Evolutionary conservation across 1,140 invertebrate genomes (phyloP).

Genomic region (Neoseiulus cucumeris): DNA sequence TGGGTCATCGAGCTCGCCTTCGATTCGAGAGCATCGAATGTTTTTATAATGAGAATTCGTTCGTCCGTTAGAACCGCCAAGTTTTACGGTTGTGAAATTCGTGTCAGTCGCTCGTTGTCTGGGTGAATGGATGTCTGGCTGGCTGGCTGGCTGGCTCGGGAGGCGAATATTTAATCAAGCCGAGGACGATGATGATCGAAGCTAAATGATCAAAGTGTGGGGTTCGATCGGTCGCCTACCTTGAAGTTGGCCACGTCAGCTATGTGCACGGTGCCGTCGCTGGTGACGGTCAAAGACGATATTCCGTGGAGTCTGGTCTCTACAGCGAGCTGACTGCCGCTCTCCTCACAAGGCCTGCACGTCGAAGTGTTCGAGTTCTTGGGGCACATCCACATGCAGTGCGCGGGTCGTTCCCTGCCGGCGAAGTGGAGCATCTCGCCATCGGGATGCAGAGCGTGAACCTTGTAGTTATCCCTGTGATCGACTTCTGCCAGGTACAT

Average conservation of each 20-base stretch:
- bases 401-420: constrained; percentile 34
- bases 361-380: background rate
- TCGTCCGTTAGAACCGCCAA: too few species aligned
- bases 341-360: background rate
- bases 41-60: too few species aligned
- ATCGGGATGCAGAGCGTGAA: constrained; percentile 72
- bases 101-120: too few species aligned
- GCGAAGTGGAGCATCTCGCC: constrained; percentile 76
- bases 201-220: too few species aligned
- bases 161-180: too few species aligned
- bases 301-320: constrained; percentile 67
- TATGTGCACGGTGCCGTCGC: constrained; percentile 79
- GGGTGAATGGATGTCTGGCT: too few species aligned
- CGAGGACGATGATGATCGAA: too few species aligned
- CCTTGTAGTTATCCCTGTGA: constrained; percentile 72
- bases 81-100: too few species aligned
- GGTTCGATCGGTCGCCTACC: constrained; percentile 15
- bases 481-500: constrained; percentile 86
- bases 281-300: constrained; percentile 73
- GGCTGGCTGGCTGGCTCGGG: too few species aligned
- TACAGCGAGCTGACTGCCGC: constrained; percentile 16
- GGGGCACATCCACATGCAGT: constrained; percentile 14
- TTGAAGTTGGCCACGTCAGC: constrained; percentile 72
- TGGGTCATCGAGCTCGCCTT: too few species aligned
- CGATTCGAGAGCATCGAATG: too few species aligned